Conservation (phyloP, 2,797 vertebrate genomes). For the Rhabdomys pumilio region DNA sequence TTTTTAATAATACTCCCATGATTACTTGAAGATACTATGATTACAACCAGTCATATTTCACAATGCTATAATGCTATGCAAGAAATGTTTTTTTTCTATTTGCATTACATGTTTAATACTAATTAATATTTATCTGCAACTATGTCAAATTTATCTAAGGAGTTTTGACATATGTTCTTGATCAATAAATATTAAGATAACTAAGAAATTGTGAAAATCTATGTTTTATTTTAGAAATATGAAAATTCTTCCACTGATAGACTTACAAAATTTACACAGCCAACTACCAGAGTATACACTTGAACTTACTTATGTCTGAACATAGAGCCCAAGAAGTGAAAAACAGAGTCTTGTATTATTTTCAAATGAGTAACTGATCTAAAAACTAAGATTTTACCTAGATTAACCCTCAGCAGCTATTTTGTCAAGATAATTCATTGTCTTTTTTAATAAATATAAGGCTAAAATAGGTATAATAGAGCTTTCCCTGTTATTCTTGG, state of each 20-base stretch:
- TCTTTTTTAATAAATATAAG: slow-evolving; percentile 42
- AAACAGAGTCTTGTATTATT: slow-evolving; percentile 19
- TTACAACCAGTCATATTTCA: not conserved
- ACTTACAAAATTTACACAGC: not conserved
- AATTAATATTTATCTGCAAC: not conserved
- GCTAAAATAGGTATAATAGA: slow-evolving; percentile 66
- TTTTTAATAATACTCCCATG: not conserved
- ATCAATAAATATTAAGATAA: not conserved
- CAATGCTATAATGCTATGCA: not conserved
- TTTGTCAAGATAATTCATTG: slow-evolving; percentile 35
- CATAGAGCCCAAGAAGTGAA: not conserved
- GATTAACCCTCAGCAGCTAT: slow-evolving; percentile 30
- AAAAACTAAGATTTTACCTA: slow-evolving; percentile 30
- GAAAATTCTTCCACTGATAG: not conserved
- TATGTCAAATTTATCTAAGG: slow-evolving; percentile 11
- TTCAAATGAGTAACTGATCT: not conserved
- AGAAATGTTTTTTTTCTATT: not conserved
- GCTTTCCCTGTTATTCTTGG: slow-evolving; percentile 61
- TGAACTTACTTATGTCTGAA: not conserved
- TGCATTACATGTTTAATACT: not conserved
- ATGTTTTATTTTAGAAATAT: not conserved
- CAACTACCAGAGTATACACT: not conserved
- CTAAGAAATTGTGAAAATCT: not conserved
- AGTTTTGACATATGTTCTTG: not conserved
- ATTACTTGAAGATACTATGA: not conserved